Percentiles rank a stretch among this genome's conserved stretches.
These are phyloP conservation scores for Clinocottus analis DNA, from an alignment of 2,113 vertebrate species.

Conservation along the genomic window DNA sequence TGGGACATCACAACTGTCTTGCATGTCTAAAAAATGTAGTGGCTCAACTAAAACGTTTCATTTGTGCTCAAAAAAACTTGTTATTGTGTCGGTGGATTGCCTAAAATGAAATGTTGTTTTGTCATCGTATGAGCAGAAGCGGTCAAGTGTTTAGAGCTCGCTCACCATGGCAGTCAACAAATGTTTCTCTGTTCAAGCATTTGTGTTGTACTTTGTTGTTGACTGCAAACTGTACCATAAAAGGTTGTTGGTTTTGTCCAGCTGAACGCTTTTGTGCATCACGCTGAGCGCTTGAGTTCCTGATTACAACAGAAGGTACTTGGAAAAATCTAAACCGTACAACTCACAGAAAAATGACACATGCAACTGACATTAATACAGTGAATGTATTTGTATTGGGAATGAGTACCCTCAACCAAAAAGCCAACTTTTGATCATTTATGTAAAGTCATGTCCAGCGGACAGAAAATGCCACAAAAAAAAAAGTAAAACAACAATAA, in stretches of 20 bases:
- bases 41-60: neutral
- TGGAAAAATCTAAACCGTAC: no score
- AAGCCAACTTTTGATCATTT: neutral
- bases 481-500: no score
- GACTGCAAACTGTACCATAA: no score
- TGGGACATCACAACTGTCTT: neutral
- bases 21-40: neutral
- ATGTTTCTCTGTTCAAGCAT: no score
- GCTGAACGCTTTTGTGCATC: no score
- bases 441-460: no score
- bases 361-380: neutral
- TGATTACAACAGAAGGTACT: neutral
- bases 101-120: neutral
- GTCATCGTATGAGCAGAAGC: neutral
- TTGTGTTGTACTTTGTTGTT: neutral
- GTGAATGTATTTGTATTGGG: neutral
- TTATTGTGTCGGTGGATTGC: neutral
- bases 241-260: no score
- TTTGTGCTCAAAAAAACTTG: neutral
- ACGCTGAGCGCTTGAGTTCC: no score
- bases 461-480: no score
- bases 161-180: no score
- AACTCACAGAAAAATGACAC: no score
- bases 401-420: neutral
- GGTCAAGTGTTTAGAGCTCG: neutral